Conservation (phyloP, 2,888 invertebrate genomes). For the Melieria crassipennis region DNA sequence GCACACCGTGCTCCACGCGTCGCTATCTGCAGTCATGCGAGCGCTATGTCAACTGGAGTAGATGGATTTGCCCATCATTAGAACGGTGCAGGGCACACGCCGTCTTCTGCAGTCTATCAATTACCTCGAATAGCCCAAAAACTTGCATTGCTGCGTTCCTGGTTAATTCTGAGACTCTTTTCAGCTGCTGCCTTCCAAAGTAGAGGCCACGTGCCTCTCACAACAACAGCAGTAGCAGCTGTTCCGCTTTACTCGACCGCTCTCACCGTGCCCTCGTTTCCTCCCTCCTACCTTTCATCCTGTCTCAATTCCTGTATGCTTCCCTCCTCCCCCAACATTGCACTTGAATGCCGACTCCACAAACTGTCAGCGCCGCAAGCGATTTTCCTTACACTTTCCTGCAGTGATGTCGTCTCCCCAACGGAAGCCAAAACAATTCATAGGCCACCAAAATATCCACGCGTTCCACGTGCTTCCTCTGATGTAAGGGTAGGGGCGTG, state of each 20-base stretch:
- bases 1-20: too few relatives aligned
- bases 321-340: too few relatives aligned
- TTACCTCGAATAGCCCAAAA: constrained; percentile 23
- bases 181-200: constrained; percentile 2
- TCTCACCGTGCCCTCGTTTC: too few relatives aligned
- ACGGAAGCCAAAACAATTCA: neutral
- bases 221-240: neutral
- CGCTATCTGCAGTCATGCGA: too few relatives aligned
- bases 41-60: constrained; percentile 19
- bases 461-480: constrained; percentile 59
- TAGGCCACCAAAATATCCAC: constrained; percentile 42
- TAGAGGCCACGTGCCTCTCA: constrained; percentile 11
- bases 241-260: too few relatives aligned
- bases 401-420: too few relatives aligned
- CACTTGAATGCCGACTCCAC: too few relatives aligned
- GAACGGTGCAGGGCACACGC: too few relatives aligned
- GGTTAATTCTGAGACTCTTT: neutral
- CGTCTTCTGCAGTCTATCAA: constrained; percentile 14
- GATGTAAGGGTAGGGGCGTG: constrained; percentile 64
- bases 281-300: too few relatives aligned
- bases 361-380: too few relatives aligned
- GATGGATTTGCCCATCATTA: neutral
- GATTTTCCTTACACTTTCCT: too few relatives aligned
- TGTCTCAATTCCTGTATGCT: too few relatives aligned
- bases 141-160: neutral